These are phyloP conservation scores for Medauroidea extradentata DNA, from an alignment of 1,140 invertebrate genomes.

Conservation along the genomic window DNA sequence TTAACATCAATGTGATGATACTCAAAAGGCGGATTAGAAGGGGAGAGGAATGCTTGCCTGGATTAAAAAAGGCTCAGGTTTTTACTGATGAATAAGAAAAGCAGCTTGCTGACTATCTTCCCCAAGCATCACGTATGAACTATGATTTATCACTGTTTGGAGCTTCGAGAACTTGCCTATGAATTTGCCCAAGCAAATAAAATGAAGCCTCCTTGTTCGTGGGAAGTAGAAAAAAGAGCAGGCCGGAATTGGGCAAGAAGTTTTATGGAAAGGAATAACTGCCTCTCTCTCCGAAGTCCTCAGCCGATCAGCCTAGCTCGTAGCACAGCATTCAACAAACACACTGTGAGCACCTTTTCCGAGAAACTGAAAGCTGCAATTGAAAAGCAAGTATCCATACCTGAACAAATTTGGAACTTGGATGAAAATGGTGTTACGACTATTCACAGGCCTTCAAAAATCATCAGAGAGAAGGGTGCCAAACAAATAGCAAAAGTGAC, in stretches of 20 bases:
- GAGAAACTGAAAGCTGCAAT: slow-evolving; percentile 29
- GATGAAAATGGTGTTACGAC: slow-evolving; percentile 46
- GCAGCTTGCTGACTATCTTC: no score
- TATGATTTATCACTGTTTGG: no score
- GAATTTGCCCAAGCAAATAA: no score
- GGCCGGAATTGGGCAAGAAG: slow-evolving; percentile 36
- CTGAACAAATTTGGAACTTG: slow-evolving; percentile 39
- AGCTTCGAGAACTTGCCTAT: no score
- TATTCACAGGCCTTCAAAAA: slow-evolving; percentile 40
- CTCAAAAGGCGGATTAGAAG: no score
- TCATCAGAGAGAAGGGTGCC: slow-evolving; percentile 35
- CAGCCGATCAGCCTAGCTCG: slow-evolving; percentile 37
- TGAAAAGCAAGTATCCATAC: slow-evolving; percentile 25
- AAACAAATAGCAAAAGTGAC: slow-evolving; percentile 39
- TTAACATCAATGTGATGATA: no score
- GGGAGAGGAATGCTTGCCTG: no score
- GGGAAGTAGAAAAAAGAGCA: slow-evolving; percentile 25
- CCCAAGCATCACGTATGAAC: no score
- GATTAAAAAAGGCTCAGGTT: no score
- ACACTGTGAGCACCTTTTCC: slow-evolving; percentile 33
- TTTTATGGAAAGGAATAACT: slow-evolving; percentile 34
- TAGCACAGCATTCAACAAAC: slow-evolving; percentile 38
- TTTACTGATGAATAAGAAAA: no score
- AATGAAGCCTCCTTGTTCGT: slow-evolving; percentile 25
- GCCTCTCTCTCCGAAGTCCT: slow-evolving; percentile 34